Conservation (phyloP, 2,797 vertebrate species). For the Heterohyrax brucei region DNA sequence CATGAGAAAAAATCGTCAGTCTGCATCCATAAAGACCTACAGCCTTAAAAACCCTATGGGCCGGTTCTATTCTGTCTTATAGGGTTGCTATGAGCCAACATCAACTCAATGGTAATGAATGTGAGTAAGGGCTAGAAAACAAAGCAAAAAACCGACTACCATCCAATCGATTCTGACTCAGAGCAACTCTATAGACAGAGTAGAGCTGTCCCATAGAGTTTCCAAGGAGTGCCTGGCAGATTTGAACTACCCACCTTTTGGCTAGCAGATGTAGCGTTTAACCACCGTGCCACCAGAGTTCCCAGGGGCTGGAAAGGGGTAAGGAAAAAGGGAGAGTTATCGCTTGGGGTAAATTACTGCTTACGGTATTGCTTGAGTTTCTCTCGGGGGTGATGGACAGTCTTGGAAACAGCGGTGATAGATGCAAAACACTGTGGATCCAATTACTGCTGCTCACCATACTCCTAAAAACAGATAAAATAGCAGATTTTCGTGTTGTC, state of each 20-base stretch:
- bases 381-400: too few species aligned
- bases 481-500: neutral
- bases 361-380: neutral
- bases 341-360: neutral
- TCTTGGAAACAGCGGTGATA: neutral
- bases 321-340: neutral
- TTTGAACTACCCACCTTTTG: too few species aligned
- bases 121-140: neutral
- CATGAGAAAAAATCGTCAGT: neutral
- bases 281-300: too few species aligned
- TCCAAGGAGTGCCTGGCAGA: too few species aligned
- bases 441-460: neutral
- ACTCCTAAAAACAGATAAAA: neutral
- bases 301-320: neutral
- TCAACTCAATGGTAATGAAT: neutral
- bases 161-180: too few species aligned
- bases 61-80: neutral
- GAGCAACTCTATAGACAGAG: too few species aligned
- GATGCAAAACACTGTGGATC: neutral
- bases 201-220: too few species aligned
- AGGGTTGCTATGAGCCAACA: neutral
- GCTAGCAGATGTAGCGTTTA: too few species aligned
- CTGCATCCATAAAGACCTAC: neutral
- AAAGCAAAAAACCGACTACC: too few species aligned
- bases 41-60: neutral